A percentile compares a stretch with the other conserved stretches of the same genome.
These are phyloP conservation scores for Semicossyphus pulcher DNA, from an alignment of 2,113 vertebrate species.

Conservation along the genomic window DNA sequence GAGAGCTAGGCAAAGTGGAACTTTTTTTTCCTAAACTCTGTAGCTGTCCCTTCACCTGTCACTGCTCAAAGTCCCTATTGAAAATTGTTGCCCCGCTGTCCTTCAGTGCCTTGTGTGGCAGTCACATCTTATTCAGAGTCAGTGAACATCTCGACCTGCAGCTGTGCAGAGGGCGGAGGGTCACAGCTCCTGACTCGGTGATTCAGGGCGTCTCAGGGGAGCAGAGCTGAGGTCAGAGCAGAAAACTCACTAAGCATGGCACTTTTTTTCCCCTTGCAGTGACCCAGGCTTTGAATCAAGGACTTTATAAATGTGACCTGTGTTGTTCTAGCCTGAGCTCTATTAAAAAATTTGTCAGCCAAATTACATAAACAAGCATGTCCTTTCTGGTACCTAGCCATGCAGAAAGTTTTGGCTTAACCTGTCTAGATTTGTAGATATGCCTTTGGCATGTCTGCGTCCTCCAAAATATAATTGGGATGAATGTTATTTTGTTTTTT, in stretches of 20 bases:
- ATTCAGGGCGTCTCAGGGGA: not conserved
- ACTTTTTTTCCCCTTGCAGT: not conserved
- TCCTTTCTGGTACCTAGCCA: not conserved
- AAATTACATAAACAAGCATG: not conserved
- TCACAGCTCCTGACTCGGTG: not conserved
- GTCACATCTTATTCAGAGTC: not conserved
- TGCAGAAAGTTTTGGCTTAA: not conserved
- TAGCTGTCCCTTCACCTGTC: too few species aligned
- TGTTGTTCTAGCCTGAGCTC: not conserved
- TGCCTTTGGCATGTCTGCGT: not conserved
- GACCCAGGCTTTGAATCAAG: not conserved
- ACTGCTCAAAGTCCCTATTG: too few species aligned
- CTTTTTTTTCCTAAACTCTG: too few species aligned
- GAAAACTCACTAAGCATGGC: slow-evolving; percentile 3
- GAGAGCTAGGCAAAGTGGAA: too few species aligned
- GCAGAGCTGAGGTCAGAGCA: slow-evolving; percentile 6
- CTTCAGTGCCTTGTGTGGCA: not conserved
- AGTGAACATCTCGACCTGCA: not conserved
- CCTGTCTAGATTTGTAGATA: slow-evolving; percentile 1
- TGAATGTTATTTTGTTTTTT: not conserved
- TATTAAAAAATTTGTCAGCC: too few species aligned
- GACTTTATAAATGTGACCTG: too few species aligned
- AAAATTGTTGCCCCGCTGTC: not conserved
- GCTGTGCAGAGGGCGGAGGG: not conserved
- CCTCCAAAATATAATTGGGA: not conserved